These are phyloP conservation scores for Kradibia gibbosae DNA, from an alignment of 1,140 invertebrate species.

Conservation along the genomic window DNA sequence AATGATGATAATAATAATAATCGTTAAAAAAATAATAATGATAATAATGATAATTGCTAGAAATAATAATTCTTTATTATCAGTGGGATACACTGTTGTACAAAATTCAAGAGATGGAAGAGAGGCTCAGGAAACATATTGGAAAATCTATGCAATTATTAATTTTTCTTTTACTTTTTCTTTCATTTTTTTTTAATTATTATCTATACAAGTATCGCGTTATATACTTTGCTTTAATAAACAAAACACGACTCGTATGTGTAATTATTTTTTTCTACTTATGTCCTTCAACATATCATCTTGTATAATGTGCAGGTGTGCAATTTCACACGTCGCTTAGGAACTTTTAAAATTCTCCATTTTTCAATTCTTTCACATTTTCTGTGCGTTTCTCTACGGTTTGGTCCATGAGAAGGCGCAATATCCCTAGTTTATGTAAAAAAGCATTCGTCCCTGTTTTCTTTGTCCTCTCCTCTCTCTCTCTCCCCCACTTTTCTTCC, in stretches of 20 bases:
- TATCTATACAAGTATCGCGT: slow-evolving; percentile 22
- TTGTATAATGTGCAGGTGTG: background rate
- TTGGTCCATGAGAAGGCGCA: slow-evolving; percentile 38
- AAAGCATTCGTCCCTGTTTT: background rate
- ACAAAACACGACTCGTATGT: background rate
- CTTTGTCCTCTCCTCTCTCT: background rate
- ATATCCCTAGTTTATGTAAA: slow-evolving; percentile 40
- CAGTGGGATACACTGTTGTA: slow-evolving; percentile 55
- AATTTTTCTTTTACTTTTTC: slow-evolving; percentile 21
- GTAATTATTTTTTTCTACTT: background rate
- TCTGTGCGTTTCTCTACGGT: slow-evolving; percentile 11
- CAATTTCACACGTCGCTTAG: slow-evolving; percentile 21
- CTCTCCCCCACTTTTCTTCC: background rate
- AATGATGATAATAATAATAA: slow-evolving; percentile 61
- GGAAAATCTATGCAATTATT: slow-evolving; percentile 53
- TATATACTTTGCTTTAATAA: background rate
- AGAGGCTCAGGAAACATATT: slow-evolving; percentile 40
- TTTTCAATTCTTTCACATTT: background rate
- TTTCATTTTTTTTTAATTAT: slow-evolving; percentile 10
- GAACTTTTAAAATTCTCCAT: slow-evolving; percentile 33
- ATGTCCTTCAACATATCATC: background rate
- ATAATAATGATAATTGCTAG: slow-evolving; percentile 52
- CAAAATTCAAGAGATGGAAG: slow-evolving; percentile 54
- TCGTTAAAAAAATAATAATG: slow-evolving; percentile 56
- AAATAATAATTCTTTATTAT: slow-evolving; percentile 54